Base-by-base conservation (phyloP, 2,888 invertebrate genomes). In the Iselma pallidipennis region DNA sequence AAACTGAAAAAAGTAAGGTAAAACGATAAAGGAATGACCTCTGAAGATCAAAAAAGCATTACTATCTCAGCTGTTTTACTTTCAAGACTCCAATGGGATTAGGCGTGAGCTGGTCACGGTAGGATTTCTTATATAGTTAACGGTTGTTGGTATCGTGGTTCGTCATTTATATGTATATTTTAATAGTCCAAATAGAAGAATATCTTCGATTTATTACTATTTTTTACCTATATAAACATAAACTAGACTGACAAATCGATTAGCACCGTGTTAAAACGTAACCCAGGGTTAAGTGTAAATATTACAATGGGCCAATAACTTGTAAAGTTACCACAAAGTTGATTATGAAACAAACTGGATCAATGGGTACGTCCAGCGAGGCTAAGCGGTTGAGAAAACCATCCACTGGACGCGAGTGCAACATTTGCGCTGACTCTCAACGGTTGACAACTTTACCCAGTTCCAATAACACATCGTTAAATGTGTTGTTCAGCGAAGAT, bases 61-160 rank as follows among this genome's bases (percentile, higher is more conserved):
- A 28, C 28, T n/a, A 37, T 16, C 6, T 7, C 45, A 23, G 21
- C 45, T 23, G 21, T 21, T 21, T 45, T 23, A 45, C 10, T 21
- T 23, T 45, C 45, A 37, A 7, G 9, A 37, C 19, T 19, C 21
- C 21, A 45, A 45, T 1, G n/a, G 2, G 45, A 21, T 45, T 45
- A 45, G 45, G 45, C 45, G 45, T 45, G 45, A 45, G 45, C 45
- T 45, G 45, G 45, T 45, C 45, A 45, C 45, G 45, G 45, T 23
- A 21, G 45, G 45, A 45, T 45, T 45, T 45, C 45, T 45, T 29
- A 45, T 23, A 21, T 23, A 5, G 5, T 45, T 45, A 45, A 45
- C 45, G 45, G 45, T 45, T 45, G 21, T 45, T 16, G 7, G 14
- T 37, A 45, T 45, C n/a, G 45, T 45, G 12, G 23, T 21, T 12